Evolutionary conservation across 1,140 invertebrate genomes (phyloP).

Genomic region (Rhizoglyphus robini): DNA sequence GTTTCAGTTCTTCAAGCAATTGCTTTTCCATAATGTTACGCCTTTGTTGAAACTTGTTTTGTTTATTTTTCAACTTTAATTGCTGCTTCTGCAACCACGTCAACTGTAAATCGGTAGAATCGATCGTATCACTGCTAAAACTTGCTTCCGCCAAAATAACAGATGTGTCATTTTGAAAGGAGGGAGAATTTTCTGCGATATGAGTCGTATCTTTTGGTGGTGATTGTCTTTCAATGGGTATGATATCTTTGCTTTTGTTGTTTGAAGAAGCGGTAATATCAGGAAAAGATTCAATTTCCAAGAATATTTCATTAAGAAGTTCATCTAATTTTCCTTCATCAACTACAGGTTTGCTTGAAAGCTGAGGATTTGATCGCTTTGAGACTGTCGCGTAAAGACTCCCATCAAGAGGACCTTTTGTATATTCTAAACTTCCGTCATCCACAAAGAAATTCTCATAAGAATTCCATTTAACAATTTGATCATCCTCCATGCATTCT

Average conservation of each 20-base stretch:
- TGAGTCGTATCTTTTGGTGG: no score
- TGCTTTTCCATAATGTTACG: slow-evolving; percentile 32
- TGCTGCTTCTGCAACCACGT: slow-evolving; percentile 37
- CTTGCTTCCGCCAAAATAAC: no score
- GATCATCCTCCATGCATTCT: slow-evolving; percentile 44
- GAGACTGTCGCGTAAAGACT: slow-evolving; percentile 70
- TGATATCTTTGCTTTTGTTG: no score
- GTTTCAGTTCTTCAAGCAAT: slow-evolving; percentile 33
- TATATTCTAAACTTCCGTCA: slow-evolving; percentile 37
- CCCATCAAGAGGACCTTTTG: slow-evolving; percentile 67
- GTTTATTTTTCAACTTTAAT: slow-evolving; percentile 31
- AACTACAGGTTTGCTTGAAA: slow-evolving; percentile 23
- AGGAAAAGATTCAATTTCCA: slow-evolving; percentile 60
- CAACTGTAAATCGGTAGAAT: background rate
- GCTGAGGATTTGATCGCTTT: slow-evolving; percentile 31
- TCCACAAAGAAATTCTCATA: slow-evolving; percentile 52
- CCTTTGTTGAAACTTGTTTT: slow-evolving; percentile 28
- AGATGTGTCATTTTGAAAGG: no score
- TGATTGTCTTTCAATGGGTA: no score
- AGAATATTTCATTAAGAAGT: slow-evolving; percentile 61
- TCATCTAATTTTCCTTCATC: slow-evolving; percentile 48
- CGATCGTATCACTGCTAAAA: background rate
- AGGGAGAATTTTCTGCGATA: no score
- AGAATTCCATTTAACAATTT: slow-evolving; percentile 61
- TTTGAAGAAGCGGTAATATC: slow-evolving; percentile 35